Conservation (phyloP, 2,113 vertebrate genomes). For the Dicentrarchus labrax region DNA sequence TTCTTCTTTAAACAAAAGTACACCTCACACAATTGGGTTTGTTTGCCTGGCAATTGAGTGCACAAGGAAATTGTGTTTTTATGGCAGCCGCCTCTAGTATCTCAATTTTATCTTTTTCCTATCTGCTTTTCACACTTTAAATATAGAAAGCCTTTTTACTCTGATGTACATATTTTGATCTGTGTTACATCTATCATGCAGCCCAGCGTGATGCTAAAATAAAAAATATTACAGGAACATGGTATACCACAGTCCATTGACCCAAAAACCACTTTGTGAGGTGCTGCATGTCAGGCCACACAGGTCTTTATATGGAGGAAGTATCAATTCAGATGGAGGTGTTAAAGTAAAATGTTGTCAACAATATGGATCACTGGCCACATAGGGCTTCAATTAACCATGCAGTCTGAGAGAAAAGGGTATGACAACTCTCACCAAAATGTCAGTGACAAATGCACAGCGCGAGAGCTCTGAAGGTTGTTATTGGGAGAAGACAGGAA, state of each 20-base stretch:
- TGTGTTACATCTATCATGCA: neutral
- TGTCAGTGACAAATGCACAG: constrained; percentile 65
- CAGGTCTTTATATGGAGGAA: constrained; percentile 28
- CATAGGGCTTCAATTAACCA: constrained; percentile 66
- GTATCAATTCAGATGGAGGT: constrained; percentile 44
- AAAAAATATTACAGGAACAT: neutral
- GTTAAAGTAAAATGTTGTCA: constrained; percentile 57
- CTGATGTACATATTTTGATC: neutral
- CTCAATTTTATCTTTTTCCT: neutral
- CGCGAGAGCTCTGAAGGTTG: constrained; percentile 49
- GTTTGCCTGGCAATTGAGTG: neutral
- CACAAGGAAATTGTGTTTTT: constrained; percentile 6
- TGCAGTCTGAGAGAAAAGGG: constrained; percentile 33
- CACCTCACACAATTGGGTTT: constrained; percentile 3
- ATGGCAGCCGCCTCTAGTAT: neutral
- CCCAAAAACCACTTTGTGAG: neutral
- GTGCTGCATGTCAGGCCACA: constrained; percentile 15
- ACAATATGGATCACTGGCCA: constrained; percentile 59
- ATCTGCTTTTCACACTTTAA: neutral
- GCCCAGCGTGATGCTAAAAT: neutral
- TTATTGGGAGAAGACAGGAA: constrained; percentile 54
- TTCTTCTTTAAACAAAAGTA: constrained; percentile 26
- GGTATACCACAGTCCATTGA: neutral
- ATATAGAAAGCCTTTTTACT: neutral
- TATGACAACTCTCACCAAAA: constrained; percentile 46